Conservation (phyloP, 2,113 vertebrate species). For the Synchiropus splendidus region DNA sequence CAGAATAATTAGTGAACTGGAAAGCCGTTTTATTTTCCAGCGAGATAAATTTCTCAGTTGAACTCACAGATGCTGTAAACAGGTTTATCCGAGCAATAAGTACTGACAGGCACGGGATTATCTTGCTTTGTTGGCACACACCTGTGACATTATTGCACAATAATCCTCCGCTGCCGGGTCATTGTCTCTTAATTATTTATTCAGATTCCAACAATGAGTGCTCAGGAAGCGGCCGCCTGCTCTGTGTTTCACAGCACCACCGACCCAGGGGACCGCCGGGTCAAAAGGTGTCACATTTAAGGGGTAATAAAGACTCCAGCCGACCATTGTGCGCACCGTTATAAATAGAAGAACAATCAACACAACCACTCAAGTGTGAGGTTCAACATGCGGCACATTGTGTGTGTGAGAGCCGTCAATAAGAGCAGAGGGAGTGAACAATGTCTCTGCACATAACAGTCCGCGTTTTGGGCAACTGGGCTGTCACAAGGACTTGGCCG, state of each 20-base stretch:
- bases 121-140: slow-evolving; percentile 44
- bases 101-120: slow-evolving; percentile 45
- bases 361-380: slow-evolving; percentile 57
- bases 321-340: slow-evolving; percentile 27
- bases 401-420: slow-evolving; percentile 58
- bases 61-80: slow-evolving; percentile 44
- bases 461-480: not conserved
- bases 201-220: slow-evolving; percentile 23
- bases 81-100: slow-evolving; percentile 42
- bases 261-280: slow-evolving; percentile 15
- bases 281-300: slow-evolving; percentile 37
- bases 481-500: no score
- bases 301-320: slow-evolving; percentile 40
- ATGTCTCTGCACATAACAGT: no score
- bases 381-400: slow-evolving; percentile 35
- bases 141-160: slow-evolving; percentile 49
- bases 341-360: slow-evolving; percentile 48
- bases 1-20: slow-evolving; percentile 2
- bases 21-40: slow-evolving; percentile 13
- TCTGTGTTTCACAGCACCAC: slow-evolving; percentile 8
- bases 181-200: slow-evolving; percentile 36
- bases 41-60: slow-evolving; percentile 19
- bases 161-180: slow-evolving; percentile 46
- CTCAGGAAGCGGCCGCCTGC: slow-evolving; percentile 4
- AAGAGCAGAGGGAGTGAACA: slow-evolving; percentile 40